Conservation (phyloP, 2,113 vertebrate genomes). For the Setophaga petechia region DNA sequence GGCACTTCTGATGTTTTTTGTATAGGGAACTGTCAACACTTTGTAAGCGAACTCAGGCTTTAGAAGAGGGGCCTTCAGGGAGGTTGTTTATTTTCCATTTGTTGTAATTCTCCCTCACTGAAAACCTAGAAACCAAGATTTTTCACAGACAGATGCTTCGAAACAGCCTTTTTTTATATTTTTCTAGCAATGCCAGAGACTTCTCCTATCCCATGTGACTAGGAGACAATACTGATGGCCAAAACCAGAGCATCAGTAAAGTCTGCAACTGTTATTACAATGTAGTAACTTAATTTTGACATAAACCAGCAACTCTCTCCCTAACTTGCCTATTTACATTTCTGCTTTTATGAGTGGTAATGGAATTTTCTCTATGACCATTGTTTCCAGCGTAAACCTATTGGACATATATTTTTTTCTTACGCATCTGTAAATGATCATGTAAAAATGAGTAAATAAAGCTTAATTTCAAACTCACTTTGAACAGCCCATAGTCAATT, state of each 20-base stretch:
- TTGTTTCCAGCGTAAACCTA: neutral
- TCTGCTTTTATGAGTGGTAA: neutral
- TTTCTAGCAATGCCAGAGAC: neutral
- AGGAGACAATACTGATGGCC: neutral
- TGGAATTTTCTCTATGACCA: neutral
- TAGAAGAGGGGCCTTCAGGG: neutral
- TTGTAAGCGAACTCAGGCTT: neutral
- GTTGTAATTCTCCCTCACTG: neutral
- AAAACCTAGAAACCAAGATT: neutral
- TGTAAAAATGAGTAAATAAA: neutral
- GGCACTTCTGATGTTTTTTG: conserved; percentile 10
- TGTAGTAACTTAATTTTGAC: neutral
- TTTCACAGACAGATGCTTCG: neutral
- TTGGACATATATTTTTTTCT: neutral
- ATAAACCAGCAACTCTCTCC: neutral
- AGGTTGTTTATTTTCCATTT: conserved; percentile 13
- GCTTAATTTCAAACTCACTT: neutral
- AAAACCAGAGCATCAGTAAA: neutral
- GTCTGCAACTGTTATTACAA: neutral
- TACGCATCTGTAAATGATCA: neutral
- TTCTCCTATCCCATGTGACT: rapidly evolving
- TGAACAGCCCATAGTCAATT: neutral
- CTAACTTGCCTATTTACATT: neutral
- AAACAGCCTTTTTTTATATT: neutral
- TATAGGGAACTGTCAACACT: neutral